Base-by-base conservation (phyloP, 2,888 invertebrate genomes). In the Harpagoxenus sublaevis region DNA sequence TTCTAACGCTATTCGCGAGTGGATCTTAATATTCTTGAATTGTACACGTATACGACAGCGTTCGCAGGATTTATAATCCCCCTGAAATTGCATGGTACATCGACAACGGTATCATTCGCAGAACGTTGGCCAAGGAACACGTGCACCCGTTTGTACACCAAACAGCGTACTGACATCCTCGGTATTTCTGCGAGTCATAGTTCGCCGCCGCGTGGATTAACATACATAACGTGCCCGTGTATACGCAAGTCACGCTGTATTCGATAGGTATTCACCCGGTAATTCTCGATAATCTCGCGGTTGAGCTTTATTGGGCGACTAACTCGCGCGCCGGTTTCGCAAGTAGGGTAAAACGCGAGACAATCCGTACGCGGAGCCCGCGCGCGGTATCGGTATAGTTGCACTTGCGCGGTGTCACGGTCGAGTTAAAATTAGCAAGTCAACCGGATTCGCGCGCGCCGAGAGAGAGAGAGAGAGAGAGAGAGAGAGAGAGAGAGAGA, bases 371-470 rank as follows among this genome's bases (percentile, higher is more conserved):
- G 88, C 90, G 89, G 89, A 91, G 89, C 88, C 88, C 84, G 90
- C n/a, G 53, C 91, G 23, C 23, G 23, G 23, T 23, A 23, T 23
- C 23, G 91, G 84, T 89, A 89, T 87, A 87, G 88, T 90, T 78
- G 92, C 91, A 92, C 92, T 93, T 90, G 90, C 85, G 92, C 92
- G 93, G 94, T 95, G 94, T 95, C 95, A 95, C 92, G 95, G 95
- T 94, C 94, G 94, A 94, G 94, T 94, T 95, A 94, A 94, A 94
- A 94, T 95, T 94, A 95, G 94, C 94, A 92, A 94, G 93, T 93
- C 93, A 92, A 94, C 92, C 92, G 93, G 93, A 94, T 94, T 93
- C 92, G 84, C 70, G 90, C 88, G 89, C 63, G 60, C n/a, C n/a
- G 83, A 53, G 62, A 77, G 23, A 23, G 23, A 23, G 83, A 53